Base-by-base conservation (phyloP, 2,797 vertebrate species). In the Emys orbicularis region DNA sequence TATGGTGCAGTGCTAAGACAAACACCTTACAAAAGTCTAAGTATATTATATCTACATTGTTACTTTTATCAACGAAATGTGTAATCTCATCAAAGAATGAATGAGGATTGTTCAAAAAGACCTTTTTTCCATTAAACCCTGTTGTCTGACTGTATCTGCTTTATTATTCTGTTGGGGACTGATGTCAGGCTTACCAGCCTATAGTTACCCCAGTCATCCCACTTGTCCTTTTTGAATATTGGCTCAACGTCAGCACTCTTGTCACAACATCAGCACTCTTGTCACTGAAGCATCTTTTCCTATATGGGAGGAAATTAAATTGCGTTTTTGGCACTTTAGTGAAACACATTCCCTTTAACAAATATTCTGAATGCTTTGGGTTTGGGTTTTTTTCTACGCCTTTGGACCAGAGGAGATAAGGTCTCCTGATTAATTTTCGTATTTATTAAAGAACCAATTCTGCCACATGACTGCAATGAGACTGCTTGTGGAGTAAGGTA, bases 131-230 rank as follows among this genome's bases (percentile, higher is more conserved):
- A 74, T 87, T 76, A 52, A 41, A 77, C 3, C 65, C 65, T 34
- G 7, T 44, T 74, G 0, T 47, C 5, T 93, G 8, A 77, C n/a
- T 90, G 87, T 72, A 93, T 88, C 86, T 90, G 92, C 53, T 90
- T 96, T 96, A 94, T 97, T 97, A 94, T 37, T 97, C 90, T 94
- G 94, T 95, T 91, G 95, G 93, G 89, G 85, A 77, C 95, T 93
- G 85, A 23, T 88, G 57, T 86, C 34, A 68, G 50, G 77, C 10
- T 88, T 90, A 56, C 41, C 87, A 27, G 11, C 85, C 47, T 37
- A 81, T 82, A 94, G 87, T 85, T 50, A 56, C 88, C 31, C 12
- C 65, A 77, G 85, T 92, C 2, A 41, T 94, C 94, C 86, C 84
- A 18, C 85, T 93, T 95, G 18, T 16, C 47, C 9, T 81, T 65